Percentiles rank a stretch among this genome's conserved stretches.
Conservation (phyloP, 2,113 vertebrate species). For the Peucedramus taeniatus region DNA sequence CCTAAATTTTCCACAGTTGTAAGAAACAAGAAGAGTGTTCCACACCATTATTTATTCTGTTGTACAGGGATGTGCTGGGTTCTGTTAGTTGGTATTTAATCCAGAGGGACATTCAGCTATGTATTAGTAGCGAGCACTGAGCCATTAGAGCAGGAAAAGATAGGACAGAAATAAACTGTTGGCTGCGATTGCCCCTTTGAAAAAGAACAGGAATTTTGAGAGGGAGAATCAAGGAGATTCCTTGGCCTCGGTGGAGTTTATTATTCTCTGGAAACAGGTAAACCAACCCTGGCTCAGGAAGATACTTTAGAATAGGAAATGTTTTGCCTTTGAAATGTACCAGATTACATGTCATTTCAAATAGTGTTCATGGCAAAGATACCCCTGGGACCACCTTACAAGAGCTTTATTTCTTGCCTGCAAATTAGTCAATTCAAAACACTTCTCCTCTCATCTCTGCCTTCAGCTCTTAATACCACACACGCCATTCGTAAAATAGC, state of each 20-base stretch:
- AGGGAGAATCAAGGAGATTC: neutral
- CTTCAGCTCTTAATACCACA: constrained; percentile 37
- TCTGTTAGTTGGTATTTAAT: neutral
- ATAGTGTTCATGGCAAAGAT: constrained; percentile 22
- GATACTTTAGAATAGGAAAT: constrained; percentile 59
- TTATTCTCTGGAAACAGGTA: constrained; percentile 59
- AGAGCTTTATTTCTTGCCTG: constrained; percentile 57
- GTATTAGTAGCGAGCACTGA: neutral
- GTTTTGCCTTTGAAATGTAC: constrained; percentile 66
- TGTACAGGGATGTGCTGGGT: neutral
- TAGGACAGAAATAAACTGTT: neutral
- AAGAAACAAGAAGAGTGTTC: neutral
- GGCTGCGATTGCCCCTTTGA: neutral
- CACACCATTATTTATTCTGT: neutral
- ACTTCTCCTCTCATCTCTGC: constrained; percentile 38
- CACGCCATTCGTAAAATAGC: neutral
- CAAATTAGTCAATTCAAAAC: constrained; percentile 64
- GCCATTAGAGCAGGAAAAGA: constrained; percentile 1
- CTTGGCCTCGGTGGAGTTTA: constrained; percentile 14
- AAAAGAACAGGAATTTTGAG: constrained; percentile 25
- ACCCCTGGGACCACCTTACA: constrained; percentile 54
- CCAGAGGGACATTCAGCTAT: neutral
- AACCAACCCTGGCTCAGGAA: constrained; percentile 39
- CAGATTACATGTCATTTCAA: constrained; percentile 65
- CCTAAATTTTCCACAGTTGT: neutral